A percentile compares a stretch with the other conserved stretches of the same genome.
Conservation (phyloP, 2,888 invertebrate genomes). For the Tanytarsus gracilentus region DNA sequence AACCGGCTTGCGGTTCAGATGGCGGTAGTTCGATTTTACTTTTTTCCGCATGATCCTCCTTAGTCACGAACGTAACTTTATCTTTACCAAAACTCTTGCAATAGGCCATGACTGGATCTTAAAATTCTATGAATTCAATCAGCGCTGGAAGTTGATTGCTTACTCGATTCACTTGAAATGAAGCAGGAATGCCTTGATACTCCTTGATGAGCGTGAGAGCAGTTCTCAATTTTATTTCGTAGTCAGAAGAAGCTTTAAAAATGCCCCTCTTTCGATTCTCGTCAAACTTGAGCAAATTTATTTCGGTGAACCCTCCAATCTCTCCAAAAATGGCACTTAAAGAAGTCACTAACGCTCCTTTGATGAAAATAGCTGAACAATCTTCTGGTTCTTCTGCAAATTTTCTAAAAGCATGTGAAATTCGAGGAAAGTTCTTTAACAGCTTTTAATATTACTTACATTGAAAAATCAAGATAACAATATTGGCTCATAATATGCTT, state of each 20-base stretch:
- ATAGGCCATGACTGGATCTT: constrained; percentile 40
- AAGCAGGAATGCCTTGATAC: constrained; percentile 45
- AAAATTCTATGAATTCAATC: constrained; percentile 31
- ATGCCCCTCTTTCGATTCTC: constrained; percentile 44
- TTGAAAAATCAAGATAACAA: constrained; percentile 48
- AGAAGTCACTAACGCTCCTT: constrained; percentile 49
- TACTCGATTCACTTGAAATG: constrained; percentile 48
- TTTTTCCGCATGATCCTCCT: constrained; percentile 66
- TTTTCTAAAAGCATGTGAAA: constrained; percentile 21
- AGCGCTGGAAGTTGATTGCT: constrained; percentile 43
- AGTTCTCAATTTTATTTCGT: constrained; percentile 49
- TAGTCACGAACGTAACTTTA: constrained; percentile 70
- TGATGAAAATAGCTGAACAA: constrained; percentile 47
- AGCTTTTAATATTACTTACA: constrained; percentile 44
- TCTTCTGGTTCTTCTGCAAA: constrained; percentile 38
- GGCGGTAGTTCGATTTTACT: constrained; percentile 61
- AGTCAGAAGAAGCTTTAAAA: constrained; percentile 47
- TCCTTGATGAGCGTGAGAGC: constrained; percentile 49
- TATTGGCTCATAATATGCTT: constrained; percentile 39
- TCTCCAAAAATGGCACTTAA: constrained; percentile 50
- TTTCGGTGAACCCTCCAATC: constrained; percentile 45
- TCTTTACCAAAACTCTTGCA: constrained; percentile 60
- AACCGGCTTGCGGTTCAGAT: constrained; percentile 66
- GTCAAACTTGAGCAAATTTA: constrained; percentile 53
- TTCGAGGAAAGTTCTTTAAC: constrained; percentile 11